Conservation (phyloP, 1,140 invertebrate species). For the Lepidotrigona ventralis region DNA sequence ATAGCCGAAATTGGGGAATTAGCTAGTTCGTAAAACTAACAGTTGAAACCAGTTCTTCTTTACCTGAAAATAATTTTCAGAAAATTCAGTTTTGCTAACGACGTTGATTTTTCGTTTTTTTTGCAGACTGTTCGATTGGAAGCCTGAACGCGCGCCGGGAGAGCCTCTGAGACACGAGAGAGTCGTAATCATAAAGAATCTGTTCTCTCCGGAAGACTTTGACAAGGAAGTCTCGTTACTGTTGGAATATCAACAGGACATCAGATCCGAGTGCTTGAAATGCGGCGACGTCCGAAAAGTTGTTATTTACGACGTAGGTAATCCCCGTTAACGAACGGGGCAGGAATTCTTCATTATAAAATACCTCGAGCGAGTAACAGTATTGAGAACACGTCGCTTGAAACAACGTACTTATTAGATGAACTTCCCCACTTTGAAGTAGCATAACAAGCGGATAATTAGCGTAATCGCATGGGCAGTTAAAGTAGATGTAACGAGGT, state of each 20-base stretch:
- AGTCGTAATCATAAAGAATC: constrained; percentile 96
- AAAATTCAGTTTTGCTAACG: not conserved
- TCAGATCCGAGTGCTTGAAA: constrained; percentile 93
- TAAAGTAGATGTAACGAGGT: not conserved
- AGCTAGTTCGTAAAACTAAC: too few relatives aligned
- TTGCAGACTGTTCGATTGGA: constrained; percentile 94
- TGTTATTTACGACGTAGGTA: constrained; percentile 94
- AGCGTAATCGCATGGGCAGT: not conserved
- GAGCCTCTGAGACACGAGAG: constrained; percentile 93
- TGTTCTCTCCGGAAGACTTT: constrained; percentile 95
- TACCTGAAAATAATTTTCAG: too few relatives aligned
- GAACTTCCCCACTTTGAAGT: not conserved
- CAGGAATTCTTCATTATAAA: too few relatives aligned
- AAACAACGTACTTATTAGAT: not conserved
- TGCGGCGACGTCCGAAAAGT: constrained; percentile 97
- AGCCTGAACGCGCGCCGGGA: constrained; percentile 93
- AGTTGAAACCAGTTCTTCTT: too few relatives aligned
- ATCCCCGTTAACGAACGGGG: not conserved
- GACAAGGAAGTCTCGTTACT: constrained; percentile 93
- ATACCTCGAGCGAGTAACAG: too few relatives aligned
- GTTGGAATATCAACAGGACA: constrained; percentile 94
- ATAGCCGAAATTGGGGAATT: too few relatives aligned
- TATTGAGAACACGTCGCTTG: not conserved
- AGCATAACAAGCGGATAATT: not conserved
- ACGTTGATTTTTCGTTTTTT: constrained; percentile 55